Evolutionary conservation across 2,113 vertebrate species (phyloP).

Genomic region (Cnemophilus loriae): DNA sequence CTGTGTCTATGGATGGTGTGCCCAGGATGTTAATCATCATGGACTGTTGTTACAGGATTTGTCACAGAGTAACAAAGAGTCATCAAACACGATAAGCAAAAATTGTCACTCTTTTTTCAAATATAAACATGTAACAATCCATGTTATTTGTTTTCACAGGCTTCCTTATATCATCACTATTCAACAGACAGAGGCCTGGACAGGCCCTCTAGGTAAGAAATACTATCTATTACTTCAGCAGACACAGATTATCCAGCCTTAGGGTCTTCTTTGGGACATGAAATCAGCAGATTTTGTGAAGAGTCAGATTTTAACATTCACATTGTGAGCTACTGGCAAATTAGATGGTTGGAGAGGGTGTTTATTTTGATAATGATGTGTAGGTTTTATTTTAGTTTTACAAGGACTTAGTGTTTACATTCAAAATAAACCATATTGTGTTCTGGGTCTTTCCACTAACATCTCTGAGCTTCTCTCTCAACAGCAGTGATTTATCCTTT

Average conservation of each 20-base stretch:
- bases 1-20: neutral
- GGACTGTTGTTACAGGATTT: neutral
- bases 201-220: conserved; percentile 87
- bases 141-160: conserved; percentile 78
- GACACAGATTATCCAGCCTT: neutral
- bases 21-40: neutral
- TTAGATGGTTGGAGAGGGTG: neutral
- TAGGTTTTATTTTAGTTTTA: neutral
- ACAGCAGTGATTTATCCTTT: neutral
- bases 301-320: neutral
- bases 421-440: neutral
- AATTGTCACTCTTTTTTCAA: neutral
- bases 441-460: neutral
- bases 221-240: neutral
- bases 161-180: conserved; percentile 81
- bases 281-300: neutral
- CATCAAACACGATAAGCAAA: neutral
- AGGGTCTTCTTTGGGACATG: neutral
- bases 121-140: neutral
- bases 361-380: neutral
- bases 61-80: neutral
- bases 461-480: neutral
- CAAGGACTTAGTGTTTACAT: neutral
- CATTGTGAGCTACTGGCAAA: neutral
- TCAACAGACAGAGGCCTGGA: conserved; percentile 84